Base-by-base conservation (phyloP, 2,888 invertebrate species). In the Poecilobothrus nobilitatus region DNA sequence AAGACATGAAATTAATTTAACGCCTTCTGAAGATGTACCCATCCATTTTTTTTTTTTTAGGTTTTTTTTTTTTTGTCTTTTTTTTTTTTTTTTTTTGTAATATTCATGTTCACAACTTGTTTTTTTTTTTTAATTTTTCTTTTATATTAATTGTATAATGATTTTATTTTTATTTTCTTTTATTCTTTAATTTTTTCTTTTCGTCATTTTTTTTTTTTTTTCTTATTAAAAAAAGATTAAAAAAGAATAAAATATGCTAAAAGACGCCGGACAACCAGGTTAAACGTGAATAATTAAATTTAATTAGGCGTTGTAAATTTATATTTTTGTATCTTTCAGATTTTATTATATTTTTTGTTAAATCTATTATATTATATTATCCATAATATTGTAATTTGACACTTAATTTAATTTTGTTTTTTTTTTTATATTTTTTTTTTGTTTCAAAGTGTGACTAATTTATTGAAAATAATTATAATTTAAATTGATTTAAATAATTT, bases 251-350 rank as follows among this genome's bases (percentile, higher is more conserved):
- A 53, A 53, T n/a, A 41, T 41, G 41, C 41, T 12, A 53, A 53
- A 53, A 53, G 53, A 53, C 53, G 18, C 18, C 53, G 53, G 53
- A 53, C 53, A 18, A 18, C 53, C 53, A 53, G 18, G 53, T 53
- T 4, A 53, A 53, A 53, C n/a, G 53, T 53, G 18, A 53, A 53
- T 53, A 53, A 53, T 53, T 53, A 53, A 15, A 15, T 53, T 53
- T 53, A 53, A 53, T 53, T 53, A 53, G 53, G 18, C 53, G 53
- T 53, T 53, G 53, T 53, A 53, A 53, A 53, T 53, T 53, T 53
- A 2, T 53, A n/a, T 53, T 18, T 15, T 15, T 18, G 18, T 53
- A 15, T 53, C 53, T 12, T 12, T 37, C 27, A 27, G 27, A 27
- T 27, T 27, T 27, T 5, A 27, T 27, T 27, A 27, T 27, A 27